Conservation (phyloP, 2,888 invertebrate genomes). For the Stenichneumon culpator region DNA sequence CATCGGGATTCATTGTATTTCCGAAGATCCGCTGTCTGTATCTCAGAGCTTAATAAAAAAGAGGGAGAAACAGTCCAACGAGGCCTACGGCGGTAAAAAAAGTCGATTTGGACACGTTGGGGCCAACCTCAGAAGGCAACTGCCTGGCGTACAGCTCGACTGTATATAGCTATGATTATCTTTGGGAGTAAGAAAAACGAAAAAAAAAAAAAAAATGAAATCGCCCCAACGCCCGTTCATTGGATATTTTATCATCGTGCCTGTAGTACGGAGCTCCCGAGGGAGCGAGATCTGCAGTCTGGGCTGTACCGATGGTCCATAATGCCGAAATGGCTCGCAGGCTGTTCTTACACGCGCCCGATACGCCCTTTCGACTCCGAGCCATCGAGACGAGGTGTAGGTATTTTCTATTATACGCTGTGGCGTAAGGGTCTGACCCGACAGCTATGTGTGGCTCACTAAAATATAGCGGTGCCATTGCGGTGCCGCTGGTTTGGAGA, state of each 20-base stretch:
- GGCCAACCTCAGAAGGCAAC: conserved; percentile 20
- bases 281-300: conserved; percentile 40
- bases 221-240: conserved; percentile 69
- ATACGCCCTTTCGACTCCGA: background rate
- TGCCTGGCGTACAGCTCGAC: conserved; percentile 1
- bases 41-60: conserved; percentile 53
- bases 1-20: conserved; percentile 37
- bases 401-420: background rate
- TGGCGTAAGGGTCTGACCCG: background rate
- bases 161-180: conserved; percentile 48
- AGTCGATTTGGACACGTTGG: conserved; percentile 41
- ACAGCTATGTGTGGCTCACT: conserved; percentile 12
- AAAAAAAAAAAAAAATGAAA: conserved; percentile 76
- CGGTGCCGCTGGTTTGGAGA: conserved; percentile 53
- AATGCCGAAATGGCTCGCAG: conserved; percentile 7
- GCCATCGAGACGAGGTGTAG: background rate
- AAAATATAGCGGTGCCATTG: conserved; percentile 20
- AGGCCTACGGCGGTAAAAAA: conserved; percentile 56
- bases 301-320: conserved; percentile 10
- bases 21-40: conserved; percentile 12
- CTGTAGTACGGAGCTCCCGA: conserved; percentile 48
- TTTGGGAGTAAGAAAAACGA: conserved; percentile 38
- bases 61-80: conserved; percentile 53
- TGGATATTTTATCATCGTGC: conserved; percentile 77
- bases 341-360: background rate